Evolutionary conservation across 2,113 vertebrate genomes (phyloP).

Genomic region (Brevimyrus niger): DNA sequence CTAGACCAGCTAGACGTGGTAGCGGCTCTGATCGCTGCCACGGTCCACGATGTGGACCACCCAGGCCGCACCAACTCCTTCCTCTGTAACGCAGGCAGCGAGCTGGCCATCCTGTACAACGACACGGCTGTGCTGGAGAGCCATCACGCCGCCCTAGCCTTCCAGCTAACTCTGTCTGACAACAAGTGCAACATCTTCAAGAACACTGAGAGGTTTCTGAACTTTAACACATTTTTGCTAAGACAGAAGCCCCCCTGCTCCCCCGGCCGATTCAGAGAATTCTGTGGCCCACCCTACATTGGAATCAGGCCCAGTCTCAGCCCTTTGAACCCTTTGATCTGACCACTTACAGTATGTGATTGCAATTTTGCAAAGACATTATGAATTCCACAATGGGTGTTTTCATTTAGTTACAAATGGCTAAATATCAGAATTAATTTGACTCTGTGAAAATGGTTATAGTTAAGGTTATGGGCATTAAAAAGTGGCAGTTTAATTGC

Average conservation of each 20-base stretch:
- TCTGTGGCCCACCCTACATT: not conserved
- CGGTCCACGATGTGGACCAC: slow-evolving; percentile 88
- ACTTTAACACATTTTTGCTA: not conserved
- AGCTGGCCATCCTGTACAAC: slow-evolving; percentile 89
- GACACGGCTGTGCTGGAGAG: slow-evolving; percentile 91
- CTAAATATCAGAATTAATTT: not conserved
- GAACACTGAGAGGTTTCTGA: slow-evolving; percentile 80
- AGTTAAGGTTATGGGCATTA: not conserved
- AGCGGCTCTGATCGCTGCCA: slow-evolving; percentile 86
- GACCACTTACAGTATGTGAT: not conserved
- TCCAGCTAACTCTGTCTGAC: slow-evolving; percentile 86
- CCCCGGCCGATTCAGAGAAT: not conserved
- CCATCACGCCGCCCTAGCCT: slow-evolving; percentile 87
- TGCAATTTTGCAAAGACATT: not conserved
- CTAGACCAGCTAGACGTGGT: slow-evolving; percentile 88
- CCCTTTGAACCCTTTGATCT: not conserved
- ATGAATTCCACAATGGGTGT: not conserved
- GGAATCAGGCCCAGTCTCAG: not conserved
- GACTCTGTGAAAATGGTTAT: not conserved
- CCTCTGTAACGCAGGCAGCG: slow-evolving; percentile 89
- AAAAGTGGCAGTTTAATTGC: not conserved
- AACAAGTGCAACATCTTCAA: slow-evolving; percentile 92
- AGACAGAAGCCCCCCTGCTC: not conserved
- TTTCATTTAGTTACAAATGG: not conserved
- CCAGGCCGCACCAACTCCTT: slow-evolving; percentile 92